Evolutionary conservation across 2,113 vertebrate genomes (phyloP), one percentile per base, ranked within the genome.

Genomic region (Hippopotamus amphibius): DNA sequence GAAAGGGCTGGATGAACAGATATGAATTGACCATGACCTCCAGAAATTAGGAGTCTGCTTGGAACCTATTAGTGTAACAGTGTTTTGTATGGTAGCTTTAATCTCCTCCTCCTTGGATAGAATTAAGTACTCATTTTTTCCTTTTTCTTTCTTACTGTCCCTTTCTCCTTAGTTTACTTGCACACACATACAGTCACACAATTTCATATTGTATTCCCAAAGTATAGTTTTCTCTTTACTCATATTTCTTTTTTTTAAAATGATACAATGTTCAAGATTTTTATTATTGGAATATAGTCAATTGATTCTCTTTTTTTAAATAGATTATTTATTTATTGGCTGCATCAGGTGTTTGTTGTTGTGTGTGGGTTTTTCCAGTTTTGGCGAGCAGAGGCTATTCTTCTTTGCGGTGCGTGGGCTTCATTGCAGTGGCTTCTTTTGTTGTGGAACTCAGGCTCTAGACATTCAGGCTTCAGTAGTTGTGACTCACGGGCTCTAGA

Each of bases 1-100:
- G 97, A 82, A 94, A 96, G 33, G 74, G 16, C 43, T 46, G 22
- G 83, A 74, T 97, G 95, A 95, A 94, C 57, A 93, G 91, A 95
- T 89, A 84, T 2, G 95, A 86, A 82, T 86, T 76, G 83, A 92
- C 72, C 71, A 48, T n/a, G 33, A 72, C 92, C 94, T 68, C 72
- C 95, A 94, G 97, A 95, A 98, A n/a, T 61, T 65, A 91, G 26
- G 71, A 69, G 17, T 91, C 89, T 85, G 7, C 83, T 88, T 68
- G 93, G 88, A 96, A 43, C n/a, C 53, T 79, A 55, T 53, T 55
- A 63, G 37, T 15, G 10, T 72, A 77, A 57, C 59, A 87, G 16
- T 33, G 28, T 66, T 95, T 69, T 77, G n/a, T 63, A 43, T 16
- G 76, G 65, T 21, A 79, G 71, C 86, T 89, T 82, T 80, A 61